Percentiles rank a stretch among this genome's conserved stretches.
These are phyloP conservation scores for Halcyon badia DNA, from an alignment of 2,797 vertebrate genomes.

Conservation along the genomic window DNA sequence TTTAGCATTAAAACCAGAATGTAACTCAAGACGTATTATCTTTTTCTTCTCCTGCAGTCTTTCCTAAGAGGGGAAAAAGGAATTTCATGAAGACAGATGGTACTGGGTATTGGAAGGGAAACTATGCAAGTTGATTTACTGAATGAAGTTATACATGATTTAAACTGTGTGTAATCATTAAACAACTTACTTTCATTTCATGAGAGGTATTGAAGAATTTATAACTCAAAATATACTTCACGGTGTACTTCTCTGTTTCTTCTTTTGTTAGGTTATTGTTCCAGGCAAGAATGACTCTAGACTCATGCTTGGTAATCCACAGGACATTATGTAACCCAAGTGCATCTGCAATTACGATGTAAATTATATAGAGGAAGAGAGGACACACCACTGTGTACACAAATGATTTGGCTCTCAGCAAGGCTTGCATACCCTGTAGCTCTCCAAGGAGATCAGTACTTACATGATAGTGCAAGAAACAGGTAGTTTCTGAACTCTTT, in stretches of 20 bases:
- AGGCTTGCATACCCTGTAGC: neutral
- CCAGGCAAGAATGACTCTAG: conserved; percentile 49
- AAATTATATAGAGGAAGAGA: neutral
- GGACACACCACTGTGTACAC: too few species aligned
- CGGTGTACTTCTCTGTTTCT: conserved; percentile 38
- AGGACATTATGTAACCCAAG: conserved; percentile 1
- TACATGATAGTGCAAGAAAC: neutral
- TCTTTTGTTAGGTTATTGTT: conserved; percentile 52
- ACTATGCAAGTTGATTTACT: neutral
- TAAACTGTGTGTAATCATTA: neutral
- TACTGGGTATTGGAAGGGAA: neutral
- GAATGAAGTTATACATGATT: neutral
- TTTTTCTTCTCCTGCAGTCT: conserved; percentile 40
- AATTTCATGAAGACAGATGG: neutral
- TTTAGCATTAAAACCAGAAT: conserved; percentile 63
- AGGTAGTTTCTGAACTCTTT: neutral
- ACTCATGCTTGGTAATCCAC: neutral
- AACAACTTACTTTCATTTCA: conserved; percentile 42
- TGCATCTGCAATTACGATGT: conserved; percentile 34
- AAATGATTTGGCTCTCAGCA: neutral
- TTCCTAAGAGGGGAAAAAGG: conserved; percentile 29
- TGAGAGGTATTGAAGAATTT: conserved; percentile 47
- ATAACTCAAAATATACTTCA: conserved; percentile 64
- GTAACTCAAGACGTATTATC: conserved; percentile 29
- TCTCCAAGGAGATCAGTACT: neutral